Evolutionary conservation across 1,140 invertebrate species (phyloP).

Genomic region (Frieseomelitta varia): DNA sequence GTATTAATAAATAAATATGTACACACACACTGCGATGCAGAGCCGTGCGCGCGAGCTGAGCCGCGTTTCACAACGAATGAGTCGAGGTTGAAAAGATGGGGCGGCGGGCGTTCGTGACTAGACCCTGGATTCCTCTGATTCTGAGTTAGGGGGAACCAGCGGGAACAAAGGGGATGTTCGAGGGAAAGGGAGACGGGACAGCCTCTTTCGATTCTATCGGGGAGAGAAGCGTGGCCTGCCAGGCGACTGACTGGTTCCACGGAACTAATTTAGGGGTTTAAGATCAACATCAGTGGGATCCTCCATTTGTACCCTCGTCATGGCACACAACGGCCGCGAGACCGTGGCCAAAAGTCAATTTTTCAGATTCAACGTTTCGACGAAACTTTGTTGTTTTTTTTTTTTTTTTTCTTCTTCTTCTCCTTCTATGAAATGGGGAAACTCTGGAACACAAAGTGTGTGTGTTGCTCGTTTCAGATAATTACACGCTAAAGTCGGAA

Average conservation of each 20-base stretch:
- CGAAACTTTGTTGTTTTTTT: too few relatives aligned
- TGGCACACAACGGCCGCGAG: too few relatives aligned
- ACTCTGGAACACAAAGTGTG: too few relatives aligned
- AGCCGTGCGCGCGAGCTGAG: not conserved
- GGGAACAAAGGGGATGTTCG: not conserved
- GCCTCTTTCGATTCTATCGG: not conserved
- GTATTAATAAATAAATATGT: constrained; percentile 73
- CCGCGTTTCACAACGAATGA: constrained; percentile 26
- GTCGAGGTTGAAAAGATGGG: not conserved
- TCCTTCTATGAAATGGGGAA: too few relatives aligned
- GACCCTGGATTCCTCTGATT: not conserved
- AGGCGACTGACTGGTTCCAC: not conserved
- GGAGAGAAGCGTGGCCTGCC: not conserved
- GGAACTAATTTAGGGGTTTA: not conserved
- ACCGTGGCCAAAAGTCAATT: too few relatives aligned
- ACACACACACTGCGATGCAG: constrained; percentile 47
- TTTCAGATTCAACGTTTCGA: too few relatives aligned
- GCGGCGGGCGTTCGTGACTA: not conserved
- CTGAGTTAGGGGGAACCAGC: not conserved
- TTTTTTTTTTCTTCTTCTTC: too few relatives aligned
- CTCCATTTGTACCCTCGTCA: too few relatives aligned
- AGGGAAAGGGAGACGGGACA: not conserved
- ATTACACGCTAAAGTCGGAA: too few relatives aligned
- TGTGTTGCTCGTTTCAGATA: too few relatives aligned
- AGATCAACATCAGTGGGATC: not conserved